Conservation (phyloP, 2,888 invertebrate species). For the Rotaria magnacalcarata region DNA sequence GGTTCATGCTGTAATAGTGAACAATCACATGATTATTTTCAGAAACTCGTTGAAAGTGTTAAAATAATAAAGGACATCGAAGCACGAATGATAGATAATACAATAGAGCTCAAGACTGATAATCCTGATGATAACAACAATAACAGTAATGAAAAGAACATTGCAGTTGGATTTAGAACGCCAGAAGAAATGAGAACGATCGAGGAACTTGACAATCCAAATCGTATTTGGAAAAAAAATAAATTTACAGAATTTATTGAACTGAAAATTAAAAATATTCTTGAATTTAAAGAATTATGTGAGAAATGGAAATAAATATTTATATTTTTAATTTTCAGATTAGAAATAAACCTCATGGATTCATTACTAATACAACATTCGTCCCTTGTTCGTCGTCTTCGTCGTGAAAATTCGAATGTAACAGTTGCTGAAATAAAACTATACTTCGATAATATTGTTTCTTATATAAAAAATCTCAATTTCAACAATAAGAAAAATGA, state of each 20-base stretch:
- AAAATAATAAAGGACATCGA: neutral
- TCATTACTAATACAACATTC: neutral
- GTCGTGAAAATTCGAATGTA: no score
- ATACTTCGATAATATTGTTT: no score
- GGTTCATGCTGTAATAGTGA: neutral
- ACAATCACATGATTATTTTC: neutral
- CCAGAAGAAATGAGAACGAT: neutral
- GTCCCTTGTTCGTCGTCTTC: no score
- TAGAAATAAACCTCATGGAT: neutral
- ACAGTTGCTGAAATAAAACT: no score
- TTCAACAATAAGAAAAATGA: neutral
- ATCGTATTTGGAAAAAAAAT: neutral
- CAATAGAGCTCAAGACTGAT: neutral
- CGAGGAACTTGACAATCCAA: neutral
- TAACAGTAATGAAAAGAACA: no score
- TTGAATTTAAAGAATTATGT: slow-evolving; percentile 1
- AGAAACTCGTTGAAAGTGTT: neutral
- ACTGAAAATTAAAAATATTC: neutral
- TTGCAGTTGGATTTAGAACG: neutral
- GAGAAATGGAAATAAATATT: neutral
- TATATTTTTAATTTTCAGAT: neutral
- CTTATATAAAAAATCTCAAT: no score
- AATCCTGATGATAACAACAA: no score
- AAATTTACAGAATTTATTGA: neutral
- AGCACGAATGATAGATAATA: neutral